These are phyloP conservation scores for Cheilosia impressa DNA, from an alignment of 2,888 invertebrate species.

Conservation along the genomic window DNA sequence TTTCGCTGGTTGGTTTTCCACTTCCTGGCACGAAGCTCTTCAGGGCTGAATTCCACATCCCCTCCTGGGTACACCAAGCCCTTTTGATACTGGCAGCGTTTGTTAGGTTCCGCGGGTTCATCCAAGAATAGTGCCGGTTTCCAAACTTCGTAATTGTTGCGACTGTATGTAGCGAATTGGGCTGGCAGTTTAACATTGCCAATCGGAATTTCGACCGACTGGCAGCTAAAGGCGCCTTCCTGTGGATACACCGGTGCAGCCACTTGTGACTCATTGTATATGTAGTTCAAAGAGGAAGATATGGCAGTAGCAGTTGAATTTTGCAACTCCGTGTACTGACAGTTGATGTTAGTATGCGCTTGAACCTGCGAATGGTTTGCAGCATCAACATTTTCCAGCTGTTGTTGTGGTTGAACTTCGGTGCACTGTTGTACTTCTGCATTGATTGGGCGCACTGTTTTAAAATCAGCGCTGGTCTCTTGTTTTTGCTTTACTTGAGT, in stretches of 20 bases:
- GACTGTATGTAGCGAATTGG: constrained; percentile 81
- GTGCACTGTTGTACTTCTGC: constrained; percentile 45
- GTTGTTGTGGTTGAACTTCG: constrained; percentile 74
- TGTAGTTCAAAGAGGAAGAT: constrained; percentile 74
- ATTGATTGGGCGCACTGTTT: constrained; percentile 7
- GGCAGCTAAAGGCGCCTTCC: constrained; percentile 25
- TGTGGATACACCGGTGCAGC: constrained; percentile 33
- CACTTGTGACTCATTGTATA: constrained; percentile 66
- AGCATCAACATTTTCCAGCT: constrained; percentile 75
- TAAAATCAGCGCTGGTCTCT: constrained; percentile 30
- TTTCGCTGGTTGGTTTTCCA: constrained; percentile 77
- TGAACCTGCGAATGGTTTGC: constrained; percentile 58
- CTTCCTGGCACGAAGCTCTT: constrained; percentile 81
- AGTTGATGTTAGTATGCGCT: constrained; percentile 26
- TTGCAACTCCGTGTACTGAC: constrained; percentile 70
- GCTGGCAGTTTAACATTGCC: constrained; percentile 80
- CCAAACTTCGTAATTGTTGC: constrained; percentile 83
- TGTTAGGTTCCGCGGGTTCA: constrained; percentile 82
- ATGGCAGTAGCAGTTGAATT: constrained; percentile 76
- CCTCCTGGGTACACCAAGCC: constrained; percentile 82
- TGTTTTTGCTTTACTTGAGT: constrained; percentile 45
- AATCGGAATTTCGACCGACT: constrained; percentile 68
- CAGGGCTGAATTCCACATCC: constrained; percentile 82
- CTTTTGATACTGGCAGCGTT: constrained; percentile 82
- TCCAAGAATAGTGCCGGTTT: constrained; percentile 82